Base-by-base conservation (phyloP, 2,113 vertebrate species). In the Panthera leo region DNA sequence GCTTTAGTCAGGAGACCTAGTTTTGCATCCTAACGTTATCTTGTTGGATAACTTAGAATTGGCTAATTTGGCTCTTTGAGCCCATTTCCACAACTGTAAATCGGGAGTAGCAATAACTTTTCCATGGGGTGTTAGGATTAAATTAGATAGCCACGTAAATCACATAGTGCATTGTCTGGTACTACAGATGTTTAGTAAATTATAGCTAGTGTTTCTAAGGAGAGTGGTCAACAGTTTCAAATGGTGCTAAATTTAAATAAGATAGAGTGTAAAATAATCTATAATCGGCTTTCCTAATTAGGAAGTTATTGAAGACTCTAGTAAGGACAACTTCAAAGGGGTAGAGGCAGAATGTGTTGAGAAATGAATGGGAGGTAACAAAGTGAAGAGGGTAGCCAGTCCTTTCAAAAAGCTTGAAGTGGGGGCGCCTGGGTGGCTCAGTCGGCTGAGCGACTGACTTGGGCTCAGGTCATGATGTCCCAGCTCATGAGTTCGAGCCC, bases 221-320 rank as follows among this genome's bases (percentile, higher is more conserved):
- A 73, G 63, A 93, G 39, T 73, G 45, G 68, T 87, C 67, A 95
- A 23, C 42, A 94, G n/a, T 67, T 93, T 91, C 63, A 93, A 95
- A 84, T 34, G 73, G 21, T 79, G 70, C 10, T 42, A 91, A 36
- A 18, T 73, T 93, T 82, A 58, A 83, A 65, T 39, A 92, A 65
- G 42, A n/a, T 51, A 68, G 65, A 79, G 39, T 65, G 4, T 34
- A 76, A 96, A 96, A 82, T 88, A 75, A 85, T n/a, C 58, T 83
- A 39, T n/a, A 85, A 48, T 31, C 71, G 15, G 45, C 87, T 39
- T 88, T 89, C 65, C n/a, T 29, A 85, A 31, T 84, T 36, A 79
- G 61, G 36, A 85, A 89, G 55, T 79, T 79, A 51, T 51, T 51
- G 16, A 48, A 51, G 45, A 93, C 71, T 91, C 25, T 71, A n/a